These are phyloP conservation scores for Alexandromys fortis DNA, from an alignment of 2,113 vertebrate species.

Conservation along the genomic window DNA sequence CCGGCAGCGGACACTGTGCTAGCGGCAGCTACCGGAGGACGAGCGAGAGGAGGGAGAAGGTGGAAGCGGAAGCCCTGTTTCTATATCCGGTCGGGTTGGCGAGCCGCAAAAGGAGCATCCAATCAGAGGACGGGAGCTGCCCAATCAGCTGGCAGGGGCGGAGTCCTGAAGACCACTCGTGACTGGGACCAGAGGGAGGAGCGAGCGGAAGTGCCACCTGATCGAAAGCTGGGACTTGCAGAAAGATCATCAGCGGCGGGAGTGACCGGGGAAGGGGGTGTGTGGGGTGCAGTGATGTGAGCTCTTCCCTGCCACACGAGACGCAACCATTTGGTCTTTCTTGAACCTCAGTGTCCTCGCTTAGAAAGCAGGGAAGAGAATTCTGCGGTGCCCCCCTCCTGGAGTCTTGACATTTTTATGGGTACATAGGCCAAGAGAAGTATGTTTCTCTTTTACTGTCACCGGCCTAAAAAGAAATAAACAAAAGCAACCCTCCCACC, in stretches of 20 bases:
- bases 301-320: not conserved
- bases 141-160: conserved; percentile 57
- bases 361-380: not conserved
- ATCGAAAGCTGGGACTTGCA: not conserved
- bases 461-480: not conserved
- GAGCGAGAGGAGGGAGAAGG: not conserved
- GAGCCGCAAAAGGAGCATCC: not conserved
- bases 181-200: not conserved
- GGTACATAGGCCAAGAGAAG: not conserved
- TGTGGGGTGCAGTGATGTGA: not conserved
- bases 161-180: conserved; percentile 56
- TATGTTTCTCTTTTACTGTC: not conserved
- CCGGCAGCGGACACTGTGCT: conserved; percentile 21
- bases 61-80: conserved; percentile 60
- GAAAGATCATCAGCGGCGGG: not conserved
- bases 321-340: not conserved
- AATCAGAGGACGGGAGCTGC: conserved; percentile 32
- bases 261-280: not conserved
- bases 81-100: conserved; percentile 65
- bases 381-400: not conserved
- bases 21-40: not conserved
- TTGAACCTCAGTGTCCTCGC: not conserved
- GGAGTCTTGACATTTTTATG: not conserved
- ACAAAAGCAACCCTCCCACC: not conserved
- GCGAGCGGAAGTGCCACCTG: not conserved